phyloP scores from a whole-genome alignment of 2,888 invertebrate species.

The Ischnus inquisitorius region DNA sequence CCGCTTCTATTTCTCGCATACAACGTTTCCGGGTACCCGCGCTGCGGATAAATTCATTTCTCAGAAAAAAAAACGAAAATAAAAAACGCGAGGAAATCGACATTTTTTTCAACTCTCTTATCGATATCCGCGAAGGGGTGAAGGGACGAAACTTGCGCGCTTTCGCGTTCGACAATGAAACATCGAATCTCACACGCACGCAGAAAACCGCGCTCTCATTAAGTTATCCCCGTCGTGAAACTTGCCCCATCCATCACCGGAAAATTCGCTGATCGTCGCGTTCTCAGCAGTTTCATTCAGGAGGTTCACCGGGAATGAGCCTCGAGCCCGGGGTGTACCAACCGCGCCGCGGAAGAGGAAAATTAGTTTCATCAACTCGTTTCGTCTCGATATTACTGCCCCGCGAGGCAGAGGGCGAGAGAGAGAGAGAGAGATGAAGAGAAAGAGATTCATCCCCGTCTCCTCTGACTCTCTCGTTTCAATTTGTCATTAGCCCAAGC shows the following conservation, averaged over 20 bases:
- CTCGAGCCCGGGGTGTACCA: constrained; percentile 30
- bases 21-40: background rate
- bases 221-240: constrained; percentile 64
- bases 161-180: constrained; percentile 33
- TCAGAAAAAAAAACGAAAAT: background rate
- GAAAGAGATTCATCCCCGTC: constrained; percentile 11
- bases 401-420: constrained; percentile 55
- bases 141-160: background rate
- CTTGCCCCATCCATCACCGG: constrained; percentile 74
- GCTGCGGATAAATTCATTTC: background rate
- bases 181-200: constrained; percentile 52
- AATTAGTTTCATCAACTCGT: constrained; percentile 78
- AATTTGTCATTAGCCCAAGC: constrained; percentile 68
- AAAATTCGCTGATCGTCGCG: constrained; percentile 78
- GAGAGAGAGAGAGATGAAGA: too few relatives aligned
- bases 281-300: constrained; percentile 77
- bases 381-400: constrained; percentile 72
- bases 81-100: background rate
- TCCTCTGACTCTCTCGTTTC: constrained; percentile 53
- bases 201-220: constrained; percentile 59
- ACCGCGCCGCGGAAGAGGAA: constrained; percentile 59
- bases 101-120: background rate
- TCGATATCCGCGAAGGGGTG: background rate
- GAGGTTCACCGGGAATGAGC: constrained; percentile 73
- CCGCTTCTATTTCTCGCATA: background rate